phyloP scores from a whole-genome alignment of 64 coral and sea anemone species.

The Actinia tenebrosa region DNA sequence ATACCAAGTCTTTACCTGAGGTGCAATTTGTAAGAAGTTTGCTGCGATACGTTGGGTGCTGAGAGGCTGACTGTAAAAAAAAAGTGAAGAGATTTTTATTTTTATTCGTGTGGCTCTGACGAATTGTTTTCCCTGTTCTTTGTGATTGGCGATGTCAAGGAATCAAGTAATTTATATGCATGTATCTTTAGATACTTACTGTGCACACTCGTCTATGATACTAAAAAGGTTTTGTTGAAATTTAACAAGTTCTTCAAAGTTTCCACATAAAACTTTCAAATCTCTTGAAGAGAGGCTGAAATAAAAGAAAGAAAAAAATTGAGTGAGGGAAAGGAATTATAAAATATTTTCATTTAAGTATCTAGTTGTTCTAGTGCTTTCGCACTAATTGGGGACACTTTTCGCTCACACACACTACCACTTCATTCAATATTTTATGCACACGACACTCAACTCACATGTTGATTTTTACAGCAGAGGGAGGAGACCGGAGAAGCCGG shows the following conservation, averaged over 20 bases:
- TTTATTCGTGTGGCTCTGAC: too few relatives aligned
- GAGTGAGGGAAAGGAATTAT: neutral
- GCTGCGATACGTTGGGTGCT: slow-evolving; percentile 92
- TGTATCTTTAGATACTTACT: slow-evolving; percentile 54
- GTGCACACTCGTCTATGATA: slow-evolving; percentile 81
- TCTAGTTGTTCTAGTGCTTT: too few relatives aligned
- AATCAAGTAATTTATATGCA: too few relatives aligned
- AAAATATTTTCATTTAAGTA: too few relatives aligned
- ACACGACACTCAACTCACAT: too few relatives aligned
- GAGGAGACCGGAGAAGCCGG: too few relatives aligned
- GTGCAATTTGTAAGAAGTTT: slow-evolving; percentile 82
- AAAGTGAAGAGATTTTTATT: neutral
- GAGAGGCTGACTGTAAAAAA: slow-evolving; percentile 55
- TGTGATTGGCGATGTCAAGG: neutral
- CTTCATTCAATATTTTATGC: too few relatives aligned
- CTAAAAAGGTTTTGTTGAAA: slow-evolving; percentile 93
- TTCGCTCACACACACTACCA: too few relatives aligned
- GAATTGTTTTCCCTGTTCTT: neutral
- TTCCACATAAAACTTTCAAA: slow-evolving; percentile 94
- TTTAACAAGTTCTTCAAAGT: slow-evolving; percentile 93
- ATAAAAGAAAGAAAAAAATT: neutral
- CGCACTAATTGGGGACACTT: too few relatives aligned
- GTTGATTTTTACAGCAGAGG: too few relatives aligned
- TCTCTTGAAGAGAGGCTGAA: slow-evolving; percentile 81
- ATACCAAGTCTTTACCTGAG: slow-evolving; percentile 38